Percentiles rank a stretch among this genome's conserved stretches.
Conservation (phyloP, 1,140 invertebrate species). For the Drosophila ohnishii region DNA sequence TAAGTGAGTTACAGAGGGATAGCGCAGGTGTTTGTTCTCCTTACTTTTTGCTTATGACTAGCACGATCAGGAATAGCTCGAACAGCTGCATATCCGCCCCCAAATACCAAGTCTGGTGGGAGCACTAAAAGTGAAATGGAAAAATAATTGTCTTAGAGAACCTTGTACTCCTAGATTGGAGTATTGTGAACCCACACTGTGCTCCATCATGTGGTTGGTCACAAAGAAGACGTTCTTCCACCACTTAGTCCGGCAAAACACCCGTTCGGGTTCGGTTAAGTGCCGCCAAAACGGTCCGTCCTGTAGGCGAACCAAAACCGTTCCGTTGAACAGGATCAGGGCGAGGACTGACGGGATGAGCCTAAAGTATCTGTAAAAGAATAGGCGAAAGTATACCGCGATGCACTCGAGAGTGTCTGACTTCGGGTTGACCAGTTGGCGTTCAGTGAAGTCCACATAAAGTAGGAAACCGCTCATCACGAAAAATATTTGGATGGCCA, state of each 20-base stretch:
- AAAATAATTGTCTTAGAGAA: slow-evolving; percentile 2
- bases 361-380: slow-evolving; percentile 84
- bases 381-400: slow-evolving; percentile 55
- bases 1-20: not conserved
- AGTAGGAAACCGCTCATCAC: slow-evolving; percentile 84
- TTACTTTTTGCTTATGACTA: slow-evolving; percentile 80
- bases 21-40: not conserved
- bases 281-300: slow-evolving; percentile 84
- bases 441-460: slow-evolving; percentile 83
- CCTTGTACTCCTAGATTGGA: not conserved
- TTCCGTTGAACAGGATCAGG: slow-evolving; percentile 84
- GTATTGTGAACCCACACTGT: slow-evolving; percentile 59
- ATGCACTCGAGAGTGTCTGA: slow-evolving; percentile 41
- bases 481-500: slow-evolving; percentile 85
- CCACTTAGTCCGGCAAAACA: slow-evolving; percentile 86
- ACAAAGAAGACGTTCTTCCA: slow-evolving; percentile 88
- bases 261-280: slow-evolving; percentile 82
- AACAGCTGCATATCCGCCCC: slow-evolving; percentile 89
- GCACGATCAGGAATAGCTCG: slow-evolving; percentile 85
- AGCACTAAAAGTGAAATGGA: slow-evolving; percentile 84
- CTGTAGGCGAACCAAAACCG: slow-evolving; percentile 79
- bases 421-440: slow-evolving; percentile 43
- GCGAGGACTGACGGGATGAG: slow-evolving; percentile 84
- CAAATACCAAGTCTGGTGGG: slow-evolving; percentile 89
- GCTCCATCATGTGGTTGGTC: slow-evolving; percentile 85